phyloP scores from a whole-genome alignment of 2,797 vertebrate genomes.

The Siniperca obscura region DNA sequence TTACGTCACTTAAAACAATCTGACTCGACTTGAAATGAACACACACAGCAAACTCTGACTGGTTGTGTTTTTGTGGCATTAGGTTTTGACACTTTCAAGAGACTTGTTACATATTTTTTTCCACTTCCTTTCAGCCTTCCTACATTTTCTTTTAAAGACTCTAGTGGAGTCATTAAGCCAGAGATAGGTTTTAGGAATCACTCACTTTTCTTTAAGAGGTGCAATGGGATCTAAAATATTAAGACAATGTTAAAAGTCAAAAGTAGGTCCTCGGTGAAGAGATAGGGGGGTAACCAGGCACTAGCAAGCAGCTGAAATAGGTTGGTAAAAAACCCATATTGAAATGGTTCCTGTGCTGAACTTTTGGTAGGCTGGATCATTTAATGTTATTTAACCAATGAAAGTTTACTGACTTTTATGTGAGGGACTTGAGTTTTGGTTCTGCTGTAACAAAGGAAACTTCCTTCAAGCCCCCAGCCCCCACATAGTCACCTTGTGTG shows the following conservation, averaged over 20 bases:
- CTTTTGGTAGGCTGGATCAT: not conserved
- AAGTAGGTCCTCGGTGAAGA: slow-evolving; percentile 11
- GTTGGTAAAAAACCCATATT: not conserved
- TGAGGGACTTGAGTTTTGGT: not conserved
- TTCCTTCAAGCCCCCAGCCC: not conserved
- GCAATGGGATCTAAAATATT: slow-evolving; percentile 33
- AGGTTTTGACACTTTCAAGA: slow-evolving; percentile 14
- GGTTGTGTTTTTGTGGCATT: slow-evolving; percentile 7
- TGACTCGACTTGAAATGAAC: not conserved
- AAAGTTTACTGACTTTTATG: not conserved
- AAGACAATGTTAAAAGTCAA: slow-evolving; percentile 31
- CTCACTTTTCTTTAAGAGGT: slow-evolving; percentile 1
- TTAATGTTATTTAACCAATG: not conserved
- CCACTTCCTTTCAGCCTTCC: slow-evolving; percentile 3
- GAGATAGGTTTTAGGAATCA: slow-evolving; percentile 11
- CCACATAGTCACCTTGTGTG: slow-evolving; percentile 8
- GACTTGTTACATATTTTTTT: slow-evolving; percentile 2
- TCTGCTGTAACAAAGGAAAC: not conserved
- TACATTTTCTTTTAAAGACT: slow-evolving; percentile 49
- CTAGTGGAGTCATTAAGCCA: slow-evolving; percentile 51
- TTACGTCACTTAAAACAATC: not conserved
- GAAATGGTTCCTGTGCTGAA: not conserved
- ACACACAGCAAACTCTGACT: not conserved
- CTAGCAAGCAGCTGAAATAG: too few relatives aligned
- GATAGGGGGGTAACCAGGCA: not conserved